These are phyloP conservation scores for Xenopus borealis DNA, from an alignment of 2,113 vertebrate genomes.

Conservation along the genomic window DNA sequence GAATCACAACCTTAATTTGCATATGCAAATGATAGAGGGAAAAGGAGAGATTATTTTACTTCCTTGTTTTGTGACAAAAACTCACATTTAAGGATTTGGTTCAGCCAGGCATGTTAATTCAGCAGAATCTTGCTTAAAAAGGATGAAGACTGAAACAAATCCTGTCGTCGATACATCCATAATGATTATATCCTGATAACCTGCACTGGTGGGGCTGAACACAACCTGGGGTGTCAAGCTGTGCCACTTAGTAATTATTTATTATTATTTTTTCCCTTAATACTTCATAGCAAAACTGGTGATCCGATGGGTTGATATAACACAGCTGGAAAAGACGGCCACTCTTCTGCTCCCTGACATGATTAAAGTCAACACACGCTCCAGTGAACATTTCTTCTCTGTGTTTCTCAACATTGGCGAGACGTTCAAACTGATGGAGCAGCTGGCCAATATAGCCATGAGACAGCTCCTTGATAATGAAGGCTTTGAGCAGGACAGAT, in stretches of 20 bases:
- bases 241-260: slow-evolving; percentile 35
- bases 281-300: slow-evolving; percentile 81
- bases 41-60: too few species aligned
- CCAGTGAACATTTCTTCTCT: slow-evolving; percentile 87
- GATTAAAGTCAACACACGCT: slow-evolving; percentile 91
- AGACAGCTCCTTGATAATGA: slow-evolving; percentile 93
- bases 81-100: too few species aligned
- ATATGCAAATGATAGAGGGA: too few species aligned
- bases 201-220: too few species aligned
- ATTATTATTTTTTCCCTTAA: slow-evolving; percentile 26
- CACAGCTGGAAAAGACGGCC: slow-evolving; percentile 91
- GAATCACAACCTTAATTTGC: too few species aligned
- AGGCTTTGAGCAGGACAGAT: slow-evolving; percentile 92
- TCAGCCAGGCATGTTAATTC: too few species aligned
- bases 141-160: too few species aligned
- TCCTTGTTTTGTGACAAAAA: too few species aligned
- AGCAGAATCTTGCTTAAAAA: too few species aligned
- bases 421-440: slow-evolving; percentile 95
- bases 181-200: too few species aligned
- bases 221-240: neutral
- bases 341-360: slow-evolving; percentile 87
- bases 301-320: slow-evolving; percentile 96
- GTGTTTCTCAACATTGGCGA: slow-evolving; percentile 96
- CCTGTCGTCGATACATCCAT: too few species aligned
- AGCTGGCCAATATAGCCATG: slow-evolving; percentile 98